These are phyloP conservation scores for Melieria crassipennis DNA, from an alignment of 2,888 invertebrate species.

Conservation along the genomic window DNA sequence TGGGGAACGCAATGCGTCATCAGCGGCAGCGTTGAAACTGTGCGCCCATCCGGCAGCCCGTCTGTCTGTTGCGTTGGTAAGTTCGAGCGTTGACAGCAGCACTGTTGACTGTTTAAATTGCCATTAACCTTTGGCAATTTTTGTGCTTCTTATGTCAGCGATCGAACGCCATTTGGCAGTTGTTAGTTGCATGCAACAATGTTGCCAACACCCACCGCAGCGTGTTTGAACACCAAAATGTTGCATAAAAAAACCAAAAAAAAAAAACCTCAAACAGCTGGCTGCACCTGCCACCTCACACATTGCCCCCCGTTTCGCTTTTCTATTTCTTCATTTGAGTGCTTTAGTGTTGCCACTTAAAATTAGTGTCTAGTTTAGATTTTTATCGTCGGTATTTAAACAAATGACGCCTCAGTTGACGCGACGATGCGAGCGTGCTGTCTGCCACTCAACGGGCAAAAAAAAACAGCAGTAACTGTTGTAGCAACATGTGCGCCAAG, in stretches of 20 bases:
- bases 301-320: too few species aligned
- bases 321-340: not conserved
- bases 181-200: not conserved
- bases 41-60: not conserved
- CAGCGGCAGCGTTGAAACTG: not conserved
- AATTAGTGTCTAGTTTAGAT: conserved; percentile 55
- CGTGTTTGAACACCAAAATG: not conserved
- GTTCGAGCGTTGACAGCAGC: not conserved
- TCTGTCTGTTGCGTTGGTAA: not conserved
- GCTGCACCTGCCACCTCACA: too few species aligned
- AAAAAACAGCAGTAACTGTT: too few species aligned
- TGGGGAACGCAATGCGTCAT: not conserved
- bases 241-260: not conserved
- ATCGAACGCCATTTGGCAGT: not conserved
- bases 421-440: conserved; percentile 2
- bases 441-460: too few species aligned
- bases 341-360: conserved; percentile 37
- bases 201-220: too few species aligned
- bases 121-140: conserved; percentile 34
- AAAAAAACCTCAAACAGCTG: too few species aligned
- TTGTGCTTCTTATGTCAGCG: not conserved
- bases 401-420: conserved; percentile 12
- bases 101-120: conserved; percentile 19
- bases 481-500: too few species aligned
- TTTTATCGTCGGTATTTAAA: conserved; percentile 47